phyloP scores from a whole-genome alignment of 2,888 invertebrate species.

The Pheosia tremula region DNA sequence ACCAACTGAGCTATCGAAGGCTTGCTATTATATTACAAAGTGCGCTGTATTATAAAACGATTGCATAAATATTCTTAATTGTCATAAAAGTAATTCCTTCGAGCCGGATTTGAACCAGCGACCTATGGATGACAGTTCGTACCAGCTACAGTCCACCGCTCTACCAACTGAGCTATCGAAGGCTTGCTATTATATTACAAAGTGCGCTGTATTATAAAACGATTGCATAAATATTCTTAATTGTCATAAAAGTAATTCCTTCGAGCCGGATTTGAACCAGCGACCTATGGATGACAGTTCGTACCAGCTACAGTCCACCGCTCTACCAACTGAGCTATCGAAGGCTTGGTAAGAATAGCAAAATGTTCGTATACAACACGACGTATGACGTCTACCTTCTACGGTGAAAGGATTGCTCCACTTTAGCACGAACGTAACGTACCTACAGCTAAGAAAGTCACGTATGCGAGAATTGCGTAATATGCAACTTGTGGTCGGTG shows the following conservation, averaged over 20 bases:
- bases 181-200: too few relatives aligned
- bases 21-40: too few relatives aligned
- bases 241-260: slow-evolving; percentile 57
- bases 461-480: not conserved
- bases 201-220: too few relatives aligned
- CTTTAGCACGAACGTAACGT: not conserved
- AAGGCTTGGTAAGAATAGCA: slow-evolving; percentile 34
- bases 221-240: not conserved
- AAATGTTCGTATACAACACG: slow-evolving; percentile 1
- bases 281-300: slow-evolving; percentile 83
- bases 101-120: slow-evolving; percentile 87
- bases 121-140: slow-evolving; percentile 81
- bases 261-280: slow-evolving; percentile 87
- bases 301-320: slow-evolving; percentile 78
- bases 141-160: slow-evolving; percentile 51
- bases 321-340: slow-evolving; percentile 85
- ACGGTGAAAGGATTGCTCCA: slow-evolving; percentile 34
- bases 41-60: too few relatives aligned
- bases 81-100: slow-evolving; percentile 68
- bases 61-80: not conserved
- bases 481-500: not conserved
- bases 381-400: not conserved
- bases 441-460: not conserved
- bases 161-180: too few relatives aligned
- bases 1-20: slow-evolving; percentile 83